A percentile compares a stretch with the other conserved stretches of the same genome.
These are phyloP conservation scores for Peromyscus leucopus DNA, from an alignment of 2,113 vertebrate species.

Conservation along the genomic window DNA sequence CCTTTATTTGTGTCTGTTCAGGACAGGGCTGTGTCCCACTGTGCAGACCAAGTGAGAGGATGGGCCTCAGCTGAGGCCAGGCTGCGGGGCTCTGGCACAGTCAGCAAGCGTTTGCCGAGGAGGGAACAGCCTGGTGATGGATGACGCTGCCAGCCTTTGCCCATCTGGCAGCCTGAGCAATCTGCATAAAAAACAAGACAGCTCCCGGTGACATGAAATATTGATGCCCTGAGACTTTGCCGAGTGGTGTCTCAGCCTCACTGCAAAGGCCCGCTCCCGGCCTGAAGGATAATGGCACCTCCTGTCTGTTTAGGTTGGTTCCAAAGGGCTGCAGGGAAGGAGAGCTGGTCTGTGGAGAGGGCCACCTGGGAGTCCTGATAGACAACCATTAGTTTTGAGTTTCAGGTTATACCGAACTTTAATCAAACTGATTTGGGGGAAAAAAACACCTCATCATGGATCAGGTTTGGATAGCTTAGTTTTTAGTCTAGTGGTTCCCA, in stretches of 20 bases:
- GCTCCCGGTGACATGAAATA: slow-evolving; percentile 80
- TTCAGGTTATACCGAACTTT: slow-evolving; percentile 62
- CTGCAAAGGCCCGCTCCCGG: background rate
- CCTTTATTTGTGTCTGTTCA: background rate
- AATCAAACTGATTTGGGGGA: slow-evolving; percentile 37
- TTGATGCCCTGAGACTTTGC: slow-evolving; percentile 77
- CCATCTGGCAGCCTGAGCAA: slow-evolving; percentile 75
- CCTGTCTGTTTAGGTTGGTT: slow-evolving; percentile 51
- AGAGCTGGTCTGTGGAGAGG: background rate
- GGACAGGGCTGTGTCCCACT: background rate
- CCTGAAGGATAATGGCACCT: background rate
- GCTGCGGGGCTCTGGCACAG: slow-evolving; percentile 28
- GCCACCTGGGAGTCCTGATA: background rate
- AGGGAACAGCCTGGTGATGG: slow-evolving; percentile 69
- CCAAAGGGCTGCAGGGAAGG: background rate
- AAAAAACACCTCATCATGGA: slow-evolving; percentile 15
- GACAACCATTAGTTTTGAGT: background rate
- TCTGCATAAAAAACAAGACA: slow-evolving; percentile 83
- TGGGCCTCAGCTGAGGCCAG: slow-evolving; percentile 26
- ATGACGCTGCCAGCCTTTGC: slow-evolving; percentile 64
- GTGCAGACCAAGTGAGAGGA: background rate
- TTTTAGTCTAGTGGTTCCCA: background rate
- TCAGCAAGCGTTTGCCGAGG: background rate
- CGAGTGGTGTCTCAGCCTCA: slow-evolving; percentile 40
- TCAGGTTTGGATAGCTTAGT: slow-evolving; percentile 25